These are phyloP conservation scores for Lepus europaeus DNA, from an alignment of 2,113 vertebrate species.

Conservation along the genomic window DNA sequence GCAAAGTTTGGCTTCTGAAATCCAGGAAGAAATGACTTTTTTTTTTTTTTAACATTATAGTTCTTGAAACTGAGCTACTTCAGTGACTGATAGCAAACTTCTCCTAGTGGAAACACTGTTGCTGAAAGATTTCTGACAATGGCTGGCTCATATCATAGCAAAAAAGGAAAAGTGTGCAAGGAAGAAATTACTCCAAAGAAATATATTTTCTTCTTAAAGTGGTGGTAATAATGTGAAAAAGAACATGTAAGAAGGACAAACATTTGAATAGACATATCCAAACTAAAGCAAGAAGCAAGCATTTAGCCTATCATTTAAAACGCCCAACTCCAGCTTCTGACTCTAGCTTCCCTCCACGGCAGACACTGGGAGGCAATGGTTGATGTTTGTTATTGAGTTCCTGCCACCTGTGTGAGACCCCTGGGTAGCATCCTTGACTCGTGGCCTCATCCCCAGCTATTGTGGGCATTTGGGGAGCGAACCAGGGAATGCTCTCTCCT, in stretches of 20 bases:
- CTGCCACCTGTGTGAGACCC: no score
- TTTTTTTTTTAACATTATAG: not conserved
- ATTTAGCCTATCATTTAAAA: no score
- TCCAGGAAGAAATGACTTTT: not conserved
- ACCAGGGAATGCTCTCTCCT: no score
- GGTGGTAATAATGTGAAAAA: not conserved
- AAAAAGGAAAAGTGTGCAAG: not conserved
- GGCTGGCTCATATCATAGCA: not conserved
- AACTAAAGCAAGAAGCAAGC: not conserved
- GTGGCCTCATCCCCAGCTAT: no score
- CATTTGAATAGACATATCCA: not conserved
- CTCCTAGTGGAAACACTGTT: not conserved
- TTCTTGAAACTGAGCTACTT: not conserved
- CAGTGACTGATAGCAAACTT: not conserved
- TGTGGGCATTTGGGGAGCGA: no score
- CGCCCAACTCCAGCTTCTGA: no score
- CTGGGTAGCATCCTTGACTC: no score
- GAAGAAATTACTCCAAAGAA: conserved; percentile 28
- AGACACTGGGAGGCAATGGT: no score
- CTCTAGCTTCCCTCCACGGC: no score
- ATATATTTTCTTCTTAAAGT: not conserved
- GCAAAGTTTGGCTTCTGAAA: not conserved
- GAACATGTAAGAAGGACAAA: not conserved
- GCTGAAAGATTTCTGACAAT: not conserved
- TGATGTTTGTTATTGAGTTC: no score